Evolutionary conservation across 2,113 vertebrate species (phyloP).

Genomic region (Pachypanchax playfairii): DNA sequence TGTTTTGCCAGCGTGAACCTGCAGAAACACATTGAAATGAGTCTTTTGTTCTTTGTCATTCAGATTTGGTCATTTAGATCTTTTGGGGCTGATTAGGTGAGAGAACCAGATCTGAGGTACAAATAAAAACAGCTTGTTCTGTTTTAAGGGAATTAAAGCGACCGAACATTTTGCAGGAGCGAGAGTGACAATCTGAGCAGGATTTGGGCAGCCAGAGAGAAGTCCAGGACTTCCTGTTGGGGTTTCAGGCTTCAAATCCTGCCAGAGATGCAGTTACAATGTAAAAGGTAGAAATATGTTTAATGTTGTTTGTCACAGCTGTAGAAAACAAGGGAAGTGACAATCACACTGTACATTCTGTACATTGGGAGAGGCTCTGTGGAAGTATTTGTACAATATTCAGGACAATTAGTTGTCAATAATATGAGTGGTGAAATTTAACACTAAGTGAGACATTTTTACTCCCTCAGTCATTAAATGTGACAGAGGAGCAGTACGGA

Average conservation of each 20-base stretch:
- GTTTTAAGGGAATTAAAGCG: no score
- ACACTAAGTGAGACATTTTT: constrained; percentile 9
- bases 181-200: no score
- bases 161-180: no score
- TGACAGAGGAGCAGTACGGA: constrained; percentile 39
- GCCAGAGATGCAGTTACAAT: not conserved
- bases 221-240: not conserved
- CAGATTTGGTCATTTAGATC: no score
- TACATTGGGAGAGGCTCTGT: not conserved
- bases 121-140: no score
- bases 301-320: no score
- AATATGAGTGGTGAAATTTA: not conserved
- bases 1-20: no score
- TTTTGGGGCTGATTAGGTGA: no score
- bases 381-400: not conserved
- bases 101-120: no score
- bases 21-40: no score
- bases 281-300: not conserved
- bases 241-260: not conserved
- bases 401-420: not conserved
- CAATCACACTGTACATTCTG: not conserved
- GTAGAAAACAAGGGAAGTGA: not conserved
- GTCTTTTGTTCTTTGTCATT: no score
- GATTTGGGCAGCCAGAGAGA: no score
- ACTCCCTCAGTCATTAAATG: constrained; percentile 24